A percentile compares a stretch with the other conserved stretches of the same genome.
These are phyloP conservation scores for Chelon labrosus DNA, from an alignment of 2,797 vertebrate species.

Conservation along the genomic window DNA sequence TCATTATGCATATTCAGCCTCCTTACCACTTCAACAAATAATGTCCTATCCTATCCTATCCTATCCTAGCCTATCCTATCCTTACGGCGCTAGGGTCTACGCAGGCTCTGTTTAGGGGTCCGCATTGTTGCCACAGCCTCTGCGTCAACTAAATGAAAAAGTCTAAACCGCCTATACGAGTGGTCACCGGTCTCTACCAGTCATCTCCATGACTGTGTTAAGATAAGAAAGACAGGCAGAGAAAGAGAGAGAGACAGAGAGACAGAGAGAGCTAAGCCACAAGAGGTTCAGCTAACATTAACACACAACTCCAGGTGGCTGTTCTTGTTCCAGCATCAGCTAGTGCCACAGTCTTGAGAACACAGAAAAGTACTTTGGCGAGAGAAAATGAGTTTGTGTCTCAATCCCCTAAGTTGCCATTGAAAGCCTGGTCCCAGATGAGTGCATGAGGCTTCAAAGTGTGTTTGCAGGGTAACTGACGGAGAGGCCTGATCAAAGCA, in stretches of 20 bases:
- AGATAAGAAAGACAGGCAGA: not conserved
- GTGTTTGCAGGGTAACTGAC: conserved; percentile 20
- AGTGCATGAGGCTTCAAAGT: conserved; percentile 27
- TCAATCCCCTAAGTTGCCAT: conserved; percentile 29
- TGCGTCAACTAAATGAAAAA: no score
- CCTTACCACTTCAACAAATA: no score
- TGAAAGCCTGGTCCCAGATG: conserved; percentile 8
- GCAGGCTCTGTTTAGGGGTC: no score
- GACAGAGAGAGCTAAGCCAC: not conserved
- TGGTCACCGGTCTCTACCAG: conserved; percentile 13
- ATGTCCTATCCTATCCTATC: no score
- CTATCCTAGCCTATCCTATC: no score
- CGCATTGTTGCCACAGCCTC: no score
- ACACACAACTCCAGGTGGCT: conserved; percentile 48
- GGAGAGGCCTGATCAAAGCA: conserved; percentile 39
- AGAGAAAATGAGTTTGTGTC: conserved; percentile 44
- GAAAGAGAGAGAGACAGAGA: not conserved
- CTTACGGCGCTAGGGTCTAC: no score
- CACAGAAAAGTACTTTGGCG: conserved; percentile 55
- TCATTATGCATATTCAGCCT: no score
- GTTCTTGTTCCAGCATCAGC: conserved; percentile 32
- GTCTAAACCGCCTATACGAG: not conserved
- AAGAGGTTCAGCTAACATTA: conserved; percentile 32
- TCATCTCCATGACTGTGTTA: conserved; percentile 18
- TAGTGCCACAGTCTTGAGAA: conserved; percentile 36